Base-by-base conservation (phyloP, 1,140 invertebrate genomes). In the Drosophila dunni region DNA sequence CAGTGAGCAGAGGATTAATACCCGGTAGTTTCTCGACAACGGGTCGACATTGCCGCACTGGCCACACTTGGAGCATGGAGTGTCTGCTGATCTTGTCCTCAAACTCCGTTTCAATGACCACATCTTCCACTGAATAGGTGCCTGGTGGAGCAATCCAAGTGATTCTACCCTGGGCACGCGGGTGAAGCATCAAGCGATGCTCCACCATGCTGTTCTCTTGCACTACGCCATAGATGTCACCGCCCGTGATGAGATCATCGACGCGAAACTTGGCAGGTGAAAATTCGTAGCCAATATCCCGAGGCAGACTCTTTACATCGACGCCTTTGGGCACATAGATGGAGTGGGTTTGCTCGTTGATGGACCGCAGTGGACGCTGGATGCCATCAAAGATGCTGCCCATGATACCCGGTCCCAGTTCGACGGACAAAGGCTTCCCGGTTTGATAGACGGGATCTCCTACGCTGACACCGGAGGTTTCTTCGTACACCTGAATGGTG, bases 251-350 rank as follows among this genome's bases (percentile, higher is more conserved):
- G 92, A 99, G 97, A 64, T 96, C 96, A 4, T 97, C 97, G 58
- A 96, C 93, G 92, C 96, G 96, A 15, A 99, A 94, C 74, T 96
- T 95, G 1, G 94, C 74, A 0, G 98, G 97, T 89, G 95, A 95
- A 93, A 99, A 99, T 65, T 99, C 97, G 98, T 98, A 99, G n/a
- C 94, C 92, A 46, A 94, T 92, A 6, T 95, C 94, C 54, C 97
- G 94, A n/a, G 96, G 97, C 11, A 99, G 93, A 46, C 97, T 95
- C 42, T 97, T 98, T 40, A 97, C 95, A 93, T 99, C 99, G 8
- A 99, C 94, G 93, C 99, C 99, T 93, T 99, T 99, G n/a, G 99
- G 99, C 93, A 99, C 99, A 94, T 99, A 99, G 93, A 99, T 99
- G 86, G 97, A 98, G 78, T 96, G 93, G 0, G 97, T 98, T 9